Percentiles rank a stretch among this genome's conserved stretches.
phyloP scores from a whole-genome alignment of 2,888 invertebrate species.

The Amblyjoppa fuscipennis region DNA sequence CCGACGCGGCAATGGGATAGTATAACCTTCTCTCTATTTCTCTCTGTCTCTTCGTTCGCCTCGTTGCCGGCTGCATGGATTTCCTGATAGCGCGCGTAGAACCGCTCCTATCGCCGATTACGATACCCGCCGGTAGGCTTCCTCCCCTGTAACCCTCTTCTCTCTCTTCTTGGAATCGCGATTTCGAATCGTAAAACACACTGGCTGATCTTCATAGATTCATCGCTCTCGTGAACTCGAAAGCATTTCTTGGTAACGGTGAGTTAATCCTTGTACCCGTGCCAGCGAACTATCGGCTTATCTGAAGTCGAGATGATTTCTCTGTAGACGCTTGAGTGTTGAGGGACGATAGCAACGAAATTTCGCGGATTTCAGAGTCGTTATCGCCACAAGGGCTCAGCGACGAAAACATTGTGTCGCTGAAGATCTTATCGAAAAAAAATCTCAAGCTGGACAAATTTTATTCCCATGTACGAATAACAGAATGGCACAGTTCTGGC shows the following conservation, averaged over 20 bases:
- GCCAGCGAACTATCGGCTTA: background rate
- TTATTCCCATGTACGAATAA: too few species aligned
- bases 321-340: background rate
- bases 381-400: background rate
- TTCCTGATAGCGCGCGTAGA: constrained; percentile 67
- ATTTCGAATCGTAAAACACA: constrained; percentile 60
- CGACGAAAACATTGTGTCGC: background rate
- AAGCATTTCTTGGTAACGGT: constrained; percentile 16
- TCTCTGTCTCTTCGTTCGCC: constrained; percentile 36
- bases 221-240: constrained; percentile 22
- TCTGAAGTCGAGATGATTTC: background rate
- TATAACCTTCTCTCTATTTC: constrained; percentile 42
- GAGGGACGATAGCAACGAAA: background rate
- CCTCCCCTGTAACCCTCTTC: constrained; percentile 33
- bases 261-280: background rate
- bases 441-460: too few species aligned
- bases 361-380: background rate
- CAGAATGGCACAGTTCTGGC: too few species aligned
- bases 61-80: constrained; percentile 60
- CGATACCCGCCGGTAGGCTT: constrained; percentile 62
- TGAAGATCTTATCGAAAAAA: too few species aligned
- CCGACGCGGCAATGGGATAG: constrained; percentile 63
- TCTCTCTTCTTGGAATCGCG: constrained; percentile 54
- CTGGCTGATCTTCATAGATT: constrained; percentile 33
- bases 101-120: constrained; percentile 67